Evolutionary conservation across 2,113 vertebrate genomes (phyloP).

Genomic region (Ploceus nigricollis): DNA sequence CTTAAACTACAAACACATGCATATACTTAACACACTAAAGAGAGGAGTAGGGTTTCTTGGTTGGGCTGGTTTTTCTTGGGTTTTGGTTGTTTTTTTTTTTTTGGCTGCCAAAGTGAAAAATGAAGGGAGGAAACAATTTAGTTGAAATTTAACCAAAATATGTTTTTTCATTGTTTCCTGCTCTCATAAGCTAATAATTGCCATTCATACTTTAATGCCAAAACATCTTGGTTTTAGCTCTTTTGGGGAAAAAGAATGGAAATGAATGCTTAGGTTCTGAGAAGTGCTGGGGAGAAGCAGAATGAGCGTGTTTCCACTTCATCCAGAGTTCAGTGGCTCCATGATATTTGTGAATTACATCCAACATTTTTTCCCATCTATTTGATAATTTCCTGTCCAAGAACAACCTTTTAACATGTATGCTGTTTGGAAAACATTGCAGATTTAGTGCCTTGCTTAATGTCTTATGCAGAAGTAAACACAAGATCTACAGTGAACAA

Average conservation of each 20-base stretch:
- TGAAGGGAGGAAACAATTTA: slow-evolving; percentile 34
- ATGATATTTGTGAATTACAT: neutral
- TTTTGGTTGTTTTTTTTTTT: neutral
- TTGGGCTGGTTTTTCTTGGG: neutral
- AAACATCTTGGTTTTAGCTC: neutral
- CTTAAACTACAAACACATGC: slow-evolving; percentile 38
- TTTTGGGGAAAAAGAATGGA: neutral
- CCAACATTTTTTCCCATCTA: neutral
- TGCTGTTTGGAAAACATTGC: neutral
- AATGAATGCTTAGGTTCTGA: neutral
- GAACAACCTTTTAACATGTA: neutral
- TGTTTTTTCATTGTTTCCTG: slow-evolving; percentile 27
- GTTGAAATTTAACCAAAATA: slow-evolving; percentile 30
- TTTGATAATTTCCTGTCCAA: neutral
- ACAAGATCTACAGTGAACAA: neutral
- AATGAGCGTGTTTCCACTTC: neutral
- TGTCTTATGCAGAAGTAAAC: neutral
- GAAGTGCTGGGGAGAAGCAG: neutral
- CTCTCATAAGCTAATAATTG: neutral
- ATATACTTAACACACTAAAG: neutral
- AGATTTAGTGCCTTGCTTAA: neutral
- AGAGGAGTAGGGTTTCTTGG: neutral
- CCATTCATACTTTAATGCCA: neutral
- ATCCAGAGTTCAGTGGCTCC: neutral
- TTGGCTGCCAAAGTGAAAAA: slow-evolving; percentile 37